Base-by-base conservation (phyloP, 2,797 vertebrate species). In the Melanotaenia trifasciata region DNA sequence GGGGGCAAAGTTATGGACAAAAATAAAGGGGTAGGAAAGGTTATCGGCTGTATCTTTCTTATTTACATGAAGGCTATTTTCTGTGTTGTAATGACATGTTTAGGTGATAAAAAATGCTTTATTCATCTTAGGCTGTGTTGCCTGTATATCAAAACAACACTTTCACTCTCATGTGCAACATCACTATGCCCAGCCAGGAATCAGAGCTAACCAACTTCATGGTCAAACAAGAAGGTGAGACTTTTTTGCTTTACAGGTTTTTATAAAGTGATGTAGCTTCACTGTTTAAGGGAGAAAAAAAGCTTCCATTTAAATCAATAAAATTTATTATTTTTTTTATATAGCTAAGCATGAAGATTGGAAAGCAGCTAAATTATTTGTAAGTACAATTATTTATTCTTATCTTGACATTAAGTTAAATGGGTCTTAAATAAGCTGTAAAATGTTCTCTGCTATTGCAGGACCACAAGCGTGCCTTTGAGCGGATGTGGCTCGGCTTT, bases 401-500 rank as follows among this genome's bases (percentile, higher is more conserved):
- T 9, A 16, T 58, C 1, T 3, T 0, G 28, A 3, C 3, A 20
- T 8, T 1, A 22, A 2, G 10, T 1, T 20, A 22, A 51, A 45
- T 7, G 2, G 57, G 71, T 38, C 1, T n/a, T 61, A 1, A 66
- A 16, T 22, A 32, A 1, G 1, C 36, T 50, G 4, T 30, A 20
- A 68, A 33, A 72, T 38, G 0, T 78, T 78, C 5, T 63, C 4
- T 65, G 8, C 60, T 71, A 56, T 43, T 78, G 13, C 89, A 99
- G 98, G 97, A 98, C 43, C 98, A 99, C 85, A 96, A 78, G 67
- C 95, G 94, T 6, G 91, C 76, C 0, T 99, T 98, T 89, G 94
- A 99, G 84, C 93, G 84, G 63, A 96, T 98, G 95, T 99, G 98
- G 98, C 94, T 99, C 1, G 86, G 92, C 11, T 98, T 98, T 79